phyloP scores from a whole-genome alignment of 2,113 vertebrate species.

The Oophaga pumilio region DNA sequence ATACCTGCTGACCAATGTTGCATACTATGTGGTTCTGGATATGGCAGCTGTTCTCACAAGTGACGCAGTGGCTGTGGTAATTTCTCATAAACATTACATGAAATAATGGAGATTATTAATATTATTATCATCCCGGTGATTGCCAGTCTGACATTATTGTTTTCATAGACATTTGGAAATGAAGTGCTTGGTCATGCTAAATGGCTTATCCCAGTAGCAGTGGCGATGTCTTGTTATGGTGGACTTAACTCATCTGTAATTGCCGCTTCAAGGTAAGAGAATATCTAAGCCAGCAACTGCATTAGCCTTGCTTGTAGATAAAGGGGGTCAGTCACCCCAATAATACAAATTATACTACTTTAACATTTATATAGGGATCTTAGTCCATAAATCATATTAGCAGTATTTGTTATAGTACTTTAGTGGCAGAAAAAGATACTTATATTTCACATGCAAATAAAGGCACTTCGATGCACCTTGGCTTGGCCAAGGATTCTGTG shows the following conservation, averaged over 20 bases:
- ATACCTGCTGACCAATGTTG: conserved; percentile 84
- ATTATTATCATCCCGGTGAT: background rate
- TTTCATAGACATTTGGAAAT: conserved; percentile 75
- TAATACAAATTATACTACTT: too few species aligned
- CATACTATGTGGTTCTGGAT: conserved; percentile 81
- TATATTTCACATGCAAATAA: too few species aligned
- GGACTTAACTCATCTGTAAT: conserved; percentile 84
- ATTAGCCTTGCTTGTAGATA: too few species aligned
- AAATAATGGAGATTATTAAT: background rate
- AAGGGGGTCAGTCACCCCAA: too few species aligned
- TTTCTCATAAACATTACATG: conserved; percentile 45
- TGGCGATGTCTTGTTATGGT: conserved; percentile 84
- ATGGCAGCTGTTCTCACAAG: conserved; percentile 78
- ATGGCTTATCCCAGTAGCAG: conserved; percentile 79
- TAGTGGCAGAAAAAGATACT: too few species aligned
- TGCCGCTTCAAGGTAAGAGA: conserved; percentile 75
- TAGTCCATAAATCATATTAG: too few species aligned
- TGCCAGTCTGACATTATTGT: background rate
- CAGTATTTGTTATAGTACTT: too few species aligned
- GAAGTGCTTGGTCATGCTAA: conserved; percentile 75
- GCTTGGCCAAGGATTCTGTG: too few species aligned
- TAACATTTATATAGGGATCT: too few species aligned
- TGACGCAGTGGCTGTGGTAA: conserved; percentile 83
- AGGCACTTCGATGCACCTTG: too few species aligned
- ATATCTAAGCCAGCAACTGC: background rate